Evolutionary conservation across 2,113 vertebrate species (phyloP).

Genomic region (Thunnus thynnus): DNA sequence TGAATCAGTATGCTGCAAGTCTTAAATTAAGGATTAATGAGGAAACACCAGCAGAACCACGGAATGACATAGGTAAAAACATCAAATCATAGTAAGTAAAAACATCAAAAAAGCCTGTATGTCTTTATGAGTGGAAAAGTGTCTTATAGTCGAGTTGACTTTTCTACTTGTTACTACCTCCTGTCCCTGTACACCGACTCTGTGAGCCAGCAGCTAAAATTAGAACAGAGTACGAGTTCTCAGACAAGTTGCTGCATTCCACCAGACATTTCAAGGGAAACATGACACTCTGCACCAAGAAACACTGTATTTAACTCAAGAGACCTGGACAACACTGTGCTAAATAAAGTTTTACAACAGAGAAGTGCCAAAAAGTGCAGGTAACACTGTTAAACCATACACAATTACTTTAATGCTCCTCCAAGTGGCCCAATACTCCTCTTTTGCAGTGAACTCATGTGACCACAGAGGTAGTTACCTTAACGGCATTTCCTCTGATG

Average conservation of each 20-base stretch:
- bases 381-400: neutral
- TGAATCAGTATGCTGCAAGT: neutral
- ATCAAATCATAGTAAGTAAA: neutral
- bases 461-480: conserved; percentile 85
- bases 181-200: conserved; percentile 77
- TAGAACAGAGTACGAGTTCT: conserved; percentile 78
- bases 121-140: conserved; percentile 37
- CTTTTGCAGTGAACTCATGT: neutral
- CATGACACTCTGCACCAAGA: conserved; percentile 78
- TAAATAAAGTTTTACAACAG: conserved; percentile 36
- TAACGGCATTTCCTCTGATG: conserved; percentile 84
- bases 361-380: neutral
- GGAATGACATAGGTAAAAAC: neutral
- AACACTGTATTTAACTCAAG: conserved; percentile 67
- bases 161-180: conserved; percentile 77
- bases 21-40: neutral
- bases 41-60: neutral
- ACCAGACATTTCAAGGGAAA: conserved; percentile 78
- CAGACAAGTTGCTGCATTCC: conserved; percentile 83
- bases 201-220: conserved; percentile 81
- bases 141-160: conserved; percentile 51
- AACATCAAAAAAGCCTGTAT: neutral
- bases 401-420: neutral
- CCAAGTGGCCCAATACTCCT: neutral
- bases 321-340: conserved; percentile 44